Evolutionary conservation across 2,113 vertebrate species (phyloP).

Genomic region (Tragelaphus strepsiceros): DNA sequence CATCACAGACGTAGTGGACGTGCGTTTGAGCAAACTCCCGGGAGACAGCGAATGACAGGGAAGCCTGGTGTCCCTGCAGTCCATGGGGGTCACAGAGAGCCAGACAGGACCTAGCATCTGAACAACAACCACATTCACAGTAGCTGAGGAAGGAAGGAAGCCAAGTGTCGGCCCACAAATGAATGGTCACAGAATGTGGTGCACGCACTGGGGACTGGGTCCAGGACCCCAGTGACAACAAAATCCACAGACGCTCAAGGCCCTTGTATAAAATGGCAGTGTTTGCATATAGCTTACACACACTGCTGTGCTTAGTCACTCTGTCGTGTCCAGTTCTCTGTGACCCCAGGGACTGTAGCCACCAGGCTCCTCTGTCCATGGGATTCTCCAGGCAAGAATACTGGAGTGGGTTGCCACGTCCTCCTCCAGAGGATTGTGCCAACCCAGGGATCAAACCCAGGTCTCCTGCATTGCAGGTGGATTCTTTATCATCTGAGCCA

Average conservation of each 20-base stretch:
- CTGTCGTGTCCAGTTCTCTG: accelerated
- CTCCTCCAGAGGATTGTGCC: accelerated
- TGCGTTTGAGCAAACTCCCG: accelerated
- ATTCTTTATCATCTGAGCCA: neutral
- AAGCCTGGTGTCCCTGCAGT: neutral
- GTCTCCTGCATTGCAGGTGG: neutral
- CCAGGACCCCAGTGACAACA: neutral
- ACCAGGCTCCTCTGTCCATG: neutral
- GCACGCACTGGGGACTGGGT: neutral
- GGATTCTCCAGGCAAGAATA: neutral
- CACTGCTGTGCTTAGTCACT: neutral
- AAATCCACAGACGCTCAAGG: neutral
- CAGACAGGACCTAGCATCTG: neutral
- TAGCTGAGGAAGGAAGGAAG: neutral
- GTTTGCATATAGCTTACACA: accelerated
- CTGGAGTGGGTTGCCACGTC: neutral
- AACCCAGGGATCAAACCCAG: neutral
- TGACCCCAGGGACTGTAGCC: neutral
- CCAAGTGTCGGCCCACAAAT: accelerated
- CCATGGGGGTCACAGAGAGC: neutral
- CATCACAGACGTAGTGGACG: neutral
- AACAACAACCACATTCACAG: neutral
- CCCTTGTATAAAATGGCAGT: neutral
- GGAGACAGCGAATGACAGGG: neutral
- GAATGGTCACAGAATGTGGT: accelerated